Evolutionary conservation across 2,888 invertebrate genomes (phyloP), one percentile per base, ranked within the genome.

Genomic region (Hoplodrina ambigua): DNA sequence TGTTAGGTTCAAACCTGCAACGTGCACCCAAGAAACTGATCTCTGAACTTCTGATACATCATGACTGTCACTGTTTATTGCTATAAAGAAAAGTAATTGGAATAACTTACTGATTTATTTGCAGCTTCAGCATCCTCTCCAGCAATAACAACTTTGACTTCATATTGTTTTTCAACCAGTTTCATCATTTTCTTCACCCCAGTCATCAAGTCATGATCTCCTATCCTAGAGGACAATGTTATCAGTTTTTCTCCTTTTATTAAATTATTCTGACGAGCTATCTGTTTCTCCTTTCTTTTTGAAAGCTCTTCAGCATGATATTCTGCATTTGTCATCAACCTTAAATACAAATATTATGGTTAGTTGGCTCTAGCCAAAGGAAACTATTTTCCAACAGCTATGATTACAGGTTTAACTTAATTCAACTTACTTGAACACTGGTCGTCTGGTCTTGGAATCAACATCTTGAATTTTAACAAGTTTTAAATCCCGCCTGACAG

Each of bases 401-500:
- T 20, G 3, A 41, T 46, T n/a, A 8, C 13, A 13, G 13, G 8
- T 11, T 41, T 10, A 41, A 41, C 41, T 13, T 13, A 13, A 41
- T 41, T 37, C 8, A 8, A 89, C 94, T 86, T 89, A 96, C 96
- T 97, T 97, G 86, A 97, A 98, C 15, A 97, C 93, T 15, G 97
- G 97, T 55, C 97, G 95, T 46, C 97, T 96, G 0, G 97, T 97
- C 92, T 97, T 97, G 0, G 96, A 92, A 90, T 97, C 97, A 6
- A 96, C 90, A 89, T 98, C 97, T 75, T 97, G 90, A 37, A 97
- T 91, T 93, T 97, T 97, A 0, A 98, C 95, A 69, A 98, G 93
- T 87, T 97, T 97, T 75, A 98, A 92, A 62, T 97, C 97, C 80
- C 97, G 94, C 53, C 97, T 96, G 70, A 96, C 95, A 0, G 98